A percentile compares a stretch with the other conserved stretches of the same genome.
These are phyloP conservation scores for Beaufortia kweichowensis DNA, from an alignment of 2,113 vertebrate species.

Conservation along the genomic window DNA sequence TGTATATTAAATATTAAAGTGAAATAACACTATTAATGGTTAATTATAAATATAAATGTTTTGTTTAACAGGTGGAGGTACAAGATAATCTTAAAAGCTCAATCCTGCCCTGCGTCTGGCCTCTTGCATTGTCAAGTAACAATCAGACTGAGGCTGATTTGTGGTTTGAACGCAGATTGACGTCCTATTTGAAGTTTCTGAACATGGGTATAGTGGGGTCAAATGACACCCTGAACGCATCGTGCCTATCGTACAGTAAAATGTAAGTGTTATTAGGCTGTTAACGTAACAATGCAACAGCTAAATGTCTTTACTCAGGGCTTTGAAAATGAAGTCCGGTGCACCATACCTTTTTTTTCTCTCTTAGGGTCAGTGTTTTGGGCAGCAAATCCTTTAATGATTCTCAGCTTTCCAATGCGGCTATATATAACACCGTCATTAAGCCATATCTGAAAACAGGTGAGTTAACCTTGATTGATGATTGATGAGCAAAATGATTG, in stretches of 20 bases:
- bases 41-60: no score
- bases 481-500: not conserved
- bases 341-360: not conserved
- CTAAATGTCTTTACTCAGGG: not conserved
- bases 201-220: constrained; percentile 40
- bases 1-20: no score
- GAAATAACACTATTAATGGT: no score
- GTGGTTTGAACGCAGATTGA: constrained; percentile 50
- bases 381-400: constrained; percentile 31
- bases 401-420: constrained; percentile 16
- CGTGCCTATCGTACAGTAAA: constrained; percentile 48
- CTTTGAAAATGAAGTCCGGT: not conserved
- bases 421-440: constrained; percentile 44
- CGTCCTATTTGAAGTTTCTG: constrained; percentile 45
- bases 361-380: constrained; percentile 43
- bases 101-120: constrained; percentile 53
- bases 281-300: not conserved
- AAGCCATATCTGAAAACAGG: constrained; percentile 50
- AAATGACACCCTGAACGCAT: constrained; percentile 34
- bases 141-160: constrained; percentile 32
- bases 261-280: constrained; percentile 38
- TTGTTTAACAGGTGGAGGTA: constrained; percentile 24
- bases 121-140: constrained; percentile 41
- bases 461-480: not conserved
- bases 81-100: constrained; percentile 28